Conservation (phyloP, 1,140 invertebrate genomes). For the Drosophila ercepeae region DNA sequence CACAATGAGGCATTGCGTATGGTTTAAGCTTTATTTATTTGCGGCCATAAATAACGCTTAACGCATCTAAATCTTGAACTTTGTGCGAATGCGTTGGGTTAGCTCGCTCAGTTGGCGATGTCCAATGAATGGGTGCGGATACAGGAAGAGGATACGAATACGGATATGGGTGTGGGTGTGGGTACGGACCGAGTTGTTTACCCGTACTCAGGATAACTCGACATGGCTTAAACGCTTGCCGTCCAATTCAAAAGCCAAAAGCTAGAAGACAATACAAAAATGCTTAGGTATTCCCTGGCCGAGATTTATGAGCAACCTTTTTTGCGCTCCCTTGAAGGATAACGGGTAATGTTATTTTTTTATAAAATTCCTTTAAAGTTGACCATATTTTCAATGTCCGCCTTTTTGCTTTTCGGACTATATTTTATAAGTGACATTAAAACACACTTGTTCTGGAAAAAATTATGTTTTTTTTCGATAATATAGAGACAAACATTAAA, state of each 20-base stretch:
- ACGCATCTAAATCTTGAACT: constrained; percentile 82
- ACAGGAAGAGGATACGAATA: not conserved
- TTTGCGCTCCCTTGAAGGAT: constrained; percentile 47
- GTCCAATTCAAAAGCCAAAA: constrained; percentile 68
- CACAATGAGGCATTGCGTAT: constrained; percentile 81
- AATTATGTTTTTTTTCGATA: not conserved
- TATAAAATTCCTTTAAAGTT: constrained; percentile 39
- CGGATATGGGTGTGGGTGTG: not conserved
- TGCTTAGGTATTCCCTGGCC: constrained; percentile 39
- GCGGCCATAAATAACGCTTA: constrained; percentile 82
- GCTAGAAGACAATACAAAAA: constrained; percentile 75
- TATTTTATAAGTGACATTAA: constrained; percentile 33
- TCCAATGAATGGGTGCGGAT: not conserved
- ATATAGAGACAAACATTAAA: no score
- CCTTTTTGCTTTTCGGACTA: constrained; percentile 6
- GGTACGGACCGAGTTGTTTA: constrained; percentile 62
- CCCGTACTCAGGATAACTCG: constrained; percentile 69
- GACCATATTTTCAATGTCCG: constrained; percentile 9
- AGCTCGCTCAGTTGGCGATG: constrained; percentile 5
- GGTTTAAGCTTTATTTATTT: constrained; percentile 82
- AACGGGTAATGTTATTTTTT: constrained; percentile 39
- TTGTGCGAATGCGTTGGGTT: constrained; percentile 71
- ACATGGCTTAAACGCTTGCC: constrained; percentile 64
- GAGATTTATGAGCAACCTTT: constrained; percentile 69
- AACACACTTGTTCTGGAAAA: constrained; percentile 11